Evolutionary conservation across 2,888 invertebrate genomes (phyloP), one percentile per base, ranked within the genome.

Genomic region (Rapana venosa): DNA sequence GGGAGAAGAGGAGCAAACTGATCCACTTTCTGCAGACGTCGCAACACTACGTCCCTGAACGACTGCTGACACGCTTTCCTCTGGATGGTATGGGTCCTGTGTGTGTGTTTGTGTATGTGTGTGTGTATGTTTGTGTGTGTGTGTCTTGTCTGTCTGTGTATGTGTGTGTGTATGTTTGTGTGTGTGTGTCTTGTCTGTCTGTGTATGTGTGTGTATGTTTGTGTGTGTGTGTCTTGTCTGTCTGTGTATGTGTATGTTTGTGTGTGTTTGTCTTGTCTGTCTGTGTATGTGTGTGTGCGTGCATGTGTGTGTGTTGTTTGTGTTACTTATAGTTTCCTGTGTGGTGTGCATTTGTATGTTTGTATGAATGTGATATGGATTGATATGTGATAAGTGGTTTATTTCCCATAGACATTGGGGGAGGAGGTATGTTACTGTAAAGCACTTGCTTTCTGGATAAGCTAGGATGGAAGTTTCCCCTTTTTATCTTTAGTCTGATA

Each of bases 41-140:
- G 0, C 96, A 97, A 20, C 96, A 97, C 95, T 99, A 99, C 94
- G 98, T 97, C 0, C 98, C 99, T 0, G 98, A 99, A 96, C 97
- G 97, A 87, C 98, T 99, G 0, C 97, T 99, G 47, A 97, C 98
- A 36, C 98, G 98, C 95, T 98, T 99, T 93, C 99, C 99, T 0
- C 97, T 97, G 81, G 98, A 98, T 94, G 95, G 96, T 96, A 92
- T 81, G 95, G 47, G 6, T 17, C 26, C 26, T 47, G 2, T 61
- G 20, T 22, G 47, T 47, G 8, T 47, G 8, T 2, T n/a, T 93
- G 30, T 26, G 22, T 47, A 13, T 15, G 15, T 15, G 15, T 17
- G 47, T 35, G 32, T 87, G 22, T 77, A 6, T 66, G 35, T 13
- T 8, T 11, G 35, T 61, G 35, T 86, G 26, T 61, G 17, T 8